These are phyloP conservation scores for Nomada ferruginata DNA, from an alignment of 2,888 invertebrate species.

Conservation along the genomic window DNA sequence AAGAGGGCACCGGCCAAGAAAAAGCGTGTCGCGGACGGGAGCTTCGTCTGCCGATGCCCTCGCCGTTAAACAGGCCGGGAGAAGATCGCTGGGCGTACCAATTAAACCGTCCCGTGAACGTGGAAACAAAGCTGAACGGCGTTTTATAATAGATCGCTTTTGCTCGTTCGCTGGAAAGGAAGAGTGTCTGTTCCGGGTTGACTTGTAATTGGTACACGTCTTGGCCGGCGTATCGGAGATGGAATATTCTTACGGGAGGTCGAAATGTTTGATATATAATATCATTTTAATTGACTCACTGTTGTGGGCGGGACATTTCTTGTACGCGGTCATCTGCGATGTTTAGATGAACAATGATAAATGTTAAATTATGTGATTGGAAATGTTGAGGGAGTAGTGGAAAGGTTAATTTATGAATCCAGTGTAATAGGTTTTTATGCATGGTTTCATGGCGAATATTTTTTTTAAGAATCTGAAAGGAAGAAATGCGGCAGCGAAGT, in stretches of 20 bases:
- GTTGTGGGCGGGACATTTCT: too few relatives aligned
- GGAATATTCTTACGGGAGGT: too few relatives aligned
- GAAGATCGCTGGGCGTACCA: slow-evolving; percentile 58
- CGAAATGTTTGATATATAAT: too few relatives aligned
- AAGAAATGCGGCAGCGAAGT: too few relatives aligned
- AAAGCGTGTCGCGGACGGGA: slow-evolving; percentile 44
- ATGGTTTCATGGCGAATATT: neutral
- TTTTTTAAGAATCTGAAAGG: neutral
- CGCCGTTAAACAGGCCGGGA: slow-evolving; percentile 46
- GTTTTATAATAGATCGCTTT: slow-evolving; percentile 75
- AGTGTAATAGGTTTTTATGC: too few relatives aligned
- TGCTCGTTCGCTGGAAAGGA: slow-evolving; percentile 16
- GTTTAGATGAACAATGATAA: too few relatives aligned
- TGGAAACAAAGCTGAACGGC: slow-evolving; percentile 71
- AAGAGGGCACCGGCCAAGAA: slow-evolving; percentile 33
- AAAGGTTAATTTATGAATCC: too few relatives aligned
- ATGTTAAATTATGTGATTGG: too few relatives aligned
- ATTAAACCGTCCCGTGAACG: slow-evolving; percentile 65
- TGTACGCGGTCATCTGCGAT: too few relatives aligned
- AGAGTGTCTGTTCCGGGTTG: neutral
- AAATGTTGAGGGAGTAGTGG: too few relatives aligned
- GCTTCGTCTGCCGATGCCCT: slow-evolving; percentile 50
- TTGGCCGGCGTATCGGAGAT: too few relatives aligned
- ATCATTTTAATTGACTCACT: too few relatives aligned
- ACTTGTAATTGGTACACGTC: neutral